Evolutionary conservation across 1,140 invertebrate species (phyloP), one percentile per base, ranked within the genome.

Genomic region (Grapholita molesta): DNA sequence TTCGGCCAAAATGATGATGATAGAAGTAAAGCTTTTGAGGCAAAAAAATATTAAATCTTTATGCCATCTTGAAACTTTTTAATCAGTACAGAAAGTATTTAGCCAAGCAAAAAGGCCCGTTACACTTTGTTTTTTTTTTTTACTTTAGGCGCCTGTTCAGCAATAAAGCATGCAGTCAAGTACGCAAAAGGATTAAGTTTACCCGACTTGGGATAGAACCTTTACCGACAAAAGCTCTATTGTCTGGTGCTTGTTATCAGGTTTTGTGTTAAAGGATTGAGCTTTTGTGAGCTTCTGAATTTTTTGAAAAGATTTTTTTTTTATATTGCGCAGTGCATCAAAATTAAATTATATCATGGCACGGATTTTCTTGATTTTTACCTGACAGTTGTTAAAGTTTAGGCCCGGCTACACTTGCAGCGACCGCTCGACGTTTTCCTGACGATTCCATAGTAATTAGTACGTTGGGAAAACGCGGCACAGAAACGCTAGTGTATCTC

Each of bases 221-320:
- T 57, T 25, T 53, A 11, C 24, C 53, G 53, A 57, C 24, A 57
- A 57, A 38, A 28, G 12, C 53, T 23, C 0, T 9, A 24, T 57
- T 57, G 53, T 57, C 23, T 57, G 53, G 7, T 25, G 53, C 24
- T 28, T 25, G 23, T 53, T 57, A 57, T 57, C 24, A 57, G 53
- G 12, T 57, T 57, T 57, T 57, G 53, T 57, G 53, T 57, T 57
- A 57, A 57, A 57, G 53, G 53, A 57, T 57, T 57, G 53, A 9
- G 53, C 12, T 57, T 28, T 57, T 57, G 53, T 3, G 12, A 57
- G 53, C 53, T 53, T 53, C 48, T 57, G 53, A 23, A 8, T 57
- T n/a, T 55, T 57, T 25, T 35, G 12, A 38, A 38, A 38, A 38
- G 15, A 15, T 32, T 5, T 1, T 12, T 38, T 38, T 2, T 8